Evolutionary conservation across 2,888 invertebrate genomes (phyloP).

Genomic region (Taphrorychus bicolor): DNA sequence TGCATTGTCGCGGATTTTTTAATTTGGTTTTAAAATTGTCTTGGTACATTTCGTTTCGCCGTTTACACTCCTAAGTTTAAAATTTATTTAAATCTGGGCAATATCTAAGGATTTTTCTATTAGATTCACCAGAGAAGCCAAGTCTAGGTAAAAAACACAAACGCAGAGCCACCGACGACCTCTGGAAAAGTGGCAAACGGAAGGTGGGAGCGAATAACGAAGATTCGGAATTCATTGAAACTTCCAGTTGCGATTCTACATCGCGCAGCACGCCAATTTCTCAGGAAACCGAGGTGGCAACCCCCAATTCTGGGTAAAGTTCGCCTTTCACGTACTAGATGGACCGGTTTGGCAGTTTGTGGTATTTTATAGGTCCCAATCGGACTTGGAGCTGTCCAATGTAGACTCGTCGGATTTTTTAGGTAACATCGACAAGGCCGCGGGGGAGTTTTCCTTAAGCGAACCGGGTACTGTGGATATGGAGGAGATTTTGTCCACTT

Average conservation of each 20-base stretch:
- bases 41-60: too few species aligned
- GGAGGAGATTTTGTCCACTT: constrained; percentile 61
- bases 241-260: constrained; percentile 70
- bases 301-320: constrained; percentile 61
- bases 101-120: too few species aligned
- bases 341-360: too few species aligned
- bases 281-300: constrained; percentile 61
- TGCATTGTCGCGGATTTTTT: too few species aligned
- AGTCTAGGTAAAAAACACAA: constrained; percentile 43
- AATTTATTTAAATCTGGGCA: too few species aligned
- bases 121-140: constrained; percentile 33
- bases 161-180: constrained; percentile 49
- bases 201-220: constrained; percentile 68
- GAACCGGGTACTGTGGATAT: constrained; percentile 66
- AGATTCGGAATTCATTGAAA: constrained; percentile 67
- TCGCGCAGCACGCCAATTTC: constrained; percentile 65
- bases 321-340: too few species aligned
- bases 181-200: constrained; percentile 56
- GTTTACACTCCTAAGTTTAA: too few species aligned
- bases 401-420: constrained; percentile 68
- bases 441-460: constrained; percentile 67
- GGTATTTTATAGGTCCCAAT: constrained; percentile 60
- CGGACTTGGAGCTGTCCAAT: constrained; percentile 69
- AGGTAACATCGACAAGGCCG: constrained; percentile 59
- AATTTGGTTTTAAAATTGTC: too few species aligned